A percentile compares a stretch with the other conserved stretches of the same genome.
Conservation (phyloP, 2,888 invertebrate genomes). For the Agelastica alni region DNA sequence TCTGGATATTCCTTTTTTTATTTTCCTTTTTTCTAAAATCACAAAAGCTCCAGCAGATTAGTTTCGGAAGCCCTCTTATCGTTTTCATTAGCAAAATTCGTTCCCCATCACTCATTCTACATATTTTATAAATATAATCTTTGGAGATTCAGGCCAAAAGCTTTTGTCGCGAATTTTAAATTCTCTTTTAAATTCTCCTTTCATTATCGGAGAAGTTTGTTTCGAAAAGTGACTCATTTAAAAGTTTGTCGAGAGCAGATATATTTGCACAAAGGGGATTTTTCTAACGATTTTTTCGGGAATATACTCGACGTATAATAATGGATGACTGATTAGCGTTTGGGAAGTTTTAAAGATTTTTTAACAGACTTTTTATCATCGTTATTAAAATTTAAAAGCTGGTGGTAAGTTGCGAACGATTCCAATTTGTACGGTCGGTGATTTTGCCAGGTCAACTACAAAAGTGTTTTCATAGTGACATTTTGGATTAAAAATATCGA, state of each 20-base stretch:
- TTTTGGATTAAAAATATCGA: too few species aligned
- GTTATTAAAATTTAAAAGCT: slow-evolving; percentile 8
- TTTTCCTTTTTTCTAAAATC: neutral
- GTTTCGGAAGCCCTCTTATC: slow-evolving; percentile 21
- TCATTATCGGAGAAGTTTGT: slow-evolving; percentile 36
- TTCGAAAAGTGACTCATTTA: slow-evolving; percentile 37
- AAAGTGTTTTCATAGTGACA: too few species aligned
- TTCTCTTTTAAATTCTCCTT: slow-evolving; percentile 38
- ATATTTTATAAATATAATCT: slow-evolving; percentile 40
- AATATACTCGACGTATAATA: slow-evolving; percentile 27
- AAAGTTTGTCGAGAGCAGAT: slow-evolving; percentile 36
- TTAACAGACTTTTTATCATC: slow-evolving; percentile 22
- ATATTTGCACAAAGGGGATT: slow-evolving; percentile 39
- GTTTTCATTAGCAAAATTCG: slow-evolving; percentile 31
- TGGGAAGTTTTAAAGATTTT: slow-evolving; percentile 19
- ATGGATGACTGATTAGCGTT: slow-evolving; percentile 31
- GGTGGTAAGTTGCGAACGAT: slow-evolving; percentile 2
- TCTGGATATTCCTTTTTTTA: too few species aligned
- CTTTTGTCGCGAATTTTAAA: slow-evolving; percentile 39
- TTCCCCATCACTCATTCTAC: slow-evolving; percentile 35
- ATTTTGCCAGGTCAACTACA: too few species aligned
- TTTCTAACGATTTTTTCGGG: slow-evolving; percentile 32
- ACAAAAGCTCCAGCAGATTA: slow-evolving; percentile 13
- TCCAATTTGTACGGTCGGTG: too few species aligned
- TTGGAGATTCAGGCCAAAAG: slow-evolving; percentile 31